phyloP scores from a whole-genome alignment of 2,113 vertebrate species.

The Oreotrochilus melanogaster region DNA sequence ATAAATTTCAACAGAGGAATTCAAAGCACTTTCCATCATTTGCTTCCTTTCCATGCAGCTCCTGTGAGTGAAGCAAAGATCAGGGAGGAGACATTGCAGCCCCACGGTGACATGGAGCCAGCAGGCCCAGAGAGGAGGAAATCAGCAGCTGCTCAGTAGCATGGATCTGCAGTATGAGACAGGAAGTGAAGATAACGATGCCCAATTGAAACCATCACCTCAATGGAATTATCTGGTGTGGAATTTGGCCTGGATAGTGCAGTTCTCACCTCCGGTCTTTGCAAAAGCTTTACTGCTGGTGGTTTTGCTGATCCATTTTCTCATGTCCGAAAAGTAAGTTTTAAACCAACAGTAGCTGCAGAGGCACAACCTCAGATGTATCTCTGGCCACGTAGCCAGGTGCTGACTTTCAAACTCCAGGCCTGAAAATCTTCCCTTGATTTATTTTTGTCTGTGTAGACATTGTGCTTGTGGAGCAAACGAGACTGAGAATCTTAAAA shows the following conservation, averaged over 20 bases:
- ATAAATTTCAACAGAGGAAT: slow-evolving; percentile 13
- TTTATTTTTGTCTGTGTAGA: background rate
- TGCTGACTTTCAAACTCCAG: background rate
- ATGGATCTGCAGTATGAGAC: background rate
- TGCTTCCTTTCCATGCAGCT: background rate
- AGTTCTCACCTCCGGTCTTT: background rate
- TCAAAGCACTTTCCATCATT: background rate
- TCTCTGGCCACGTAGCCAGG: background rate
- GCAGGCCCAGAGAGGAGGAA: slow-evolving; percentile 17
- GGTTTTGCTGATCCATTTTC: background rate
- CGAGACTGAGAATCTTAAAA: background rate
- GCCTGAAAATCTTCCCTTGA: background rate
- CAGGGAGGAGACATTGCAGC: background rate
- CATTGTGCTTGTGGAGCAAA: background rate
- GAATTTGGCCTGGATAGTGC: slow-evolving; percentile 38
- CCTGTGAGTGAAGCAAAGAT: background rate
- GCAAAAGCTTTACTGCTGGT: background rate
- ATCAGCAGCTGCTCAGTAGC: slow-evolving; percentile 54
- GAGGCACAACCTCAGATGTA: background rate
- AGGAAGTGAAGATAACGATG: slow-evolving; percentile 47
- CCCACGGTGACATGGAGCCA: background rate
- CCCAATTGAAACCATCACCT: background rate
- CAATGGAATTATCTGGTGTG: slow-evolving; percentile 68
- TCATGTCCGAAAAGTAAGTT: background rate
- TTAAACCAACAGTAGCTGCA: background rate